Base-by-base conservation (phyloP, 2,888 invertebrate genomes). In the Lycocerus yunnanus region DNA sequence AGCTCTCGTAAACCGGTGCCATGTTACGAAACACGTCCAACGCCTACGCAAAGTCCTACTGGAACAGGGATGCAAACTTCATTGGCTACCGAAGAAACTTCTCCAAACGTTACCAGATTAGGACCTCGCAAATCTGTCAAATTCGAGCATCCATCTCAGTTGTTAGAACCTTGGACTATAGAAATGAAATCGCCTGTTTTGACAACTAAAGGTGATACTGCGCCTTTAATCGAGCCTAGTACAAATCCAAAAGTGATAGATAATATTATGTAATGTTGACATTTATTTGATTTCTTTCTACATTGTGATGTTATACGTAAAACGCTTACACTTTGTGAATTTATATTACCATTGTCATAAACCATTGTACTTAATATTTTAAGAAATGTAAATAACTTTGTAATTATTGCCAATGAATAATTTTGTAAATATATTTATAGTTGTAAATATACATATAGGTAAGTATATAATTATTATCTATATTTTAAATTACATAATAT, bases 91-190 rank as follows among this genome's bases (percentile, higher is more conserved):
- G 82, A 85, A 63, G 85, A 84, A 69, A 79, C 84, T 85, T 90
- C 89, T 0, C 77, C 89, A 85, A 82, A 87, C 87, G 15, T 87
- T 83, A 76, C 80, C 65, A 88, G 88, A 1, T 88, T 90, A 77
- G 88, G 88, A 15, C 87, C 88, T 15, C 90, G 92, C 83, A 93
- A 93, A 80, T 93, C 93, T 80, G 93, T 93, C 0, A 92, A 93
- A 83, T 93, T 93, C 92, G 0, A 92, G 92, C 79, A 82, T 81
- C 74, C 74, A 63, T 77, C 75, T 16, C 85, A 85, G 43, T 77
- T 84, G 14, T 77, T 85, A 16, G 86, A 86, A 78, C 86, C 86
- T 0, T 85, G 86, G 84, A 84, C 84, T 71, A 82, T 84, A 69
- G 86, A 86, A 63, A 81, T 82, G 66, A 85, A 77, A 59, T 76